Base-by-base conservation (phyloP, 2,888 invertebrate genomes). In the Drosophila quinaria region DNA sequence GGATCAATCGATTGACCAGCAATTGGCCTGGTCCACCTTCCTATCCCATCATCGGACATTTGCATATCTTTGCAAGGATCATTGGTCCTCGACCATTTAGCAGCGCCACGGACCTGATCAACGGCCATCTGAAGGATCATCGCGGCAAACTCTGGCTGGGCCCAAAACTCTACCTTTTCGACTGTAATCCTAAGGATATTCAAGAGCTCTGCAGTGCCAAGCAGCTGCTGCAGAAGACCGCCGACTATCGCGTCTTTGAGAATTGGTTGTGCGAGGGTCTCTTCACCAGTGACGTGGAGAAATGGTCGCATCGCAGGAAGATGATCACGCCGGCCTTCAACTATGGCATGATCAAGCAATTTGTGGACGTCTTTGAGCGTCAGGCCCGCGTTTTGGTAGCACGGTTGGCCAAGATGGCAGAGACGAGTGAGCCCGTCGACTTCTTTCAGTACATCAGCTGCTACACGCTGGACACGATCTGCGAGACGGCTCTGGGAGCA, bases 181-280 rank as follows among this genome's bases (percentile, higher is more conserved):
- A 80, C 29, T 82, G 80, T 19, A 86, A 86, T 66, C 86, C 86
- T 4, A 80, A 76, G 72, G 86, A 86, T 15, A 87, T 86, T 29
- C 74, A 82, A 25, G 80, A 80, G 0, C 25, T 86, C 4, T 63
- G 88, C 66, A 75, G 58, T 54, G 88, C 86, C 6, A 69, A 80
- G 9, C 88, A 85, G 15, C 62, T 86, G 35, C 37, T 89, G 54
- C 74, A 82, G 35, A 86, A 86, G 62, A 75, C 86, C 5, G 39
- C 61, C 0, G 86, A 86, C 13, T 86, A 86, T 37, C 17, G 8
- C 0, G 69, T 87, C 17, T 82, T 89, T 2, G 58, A 67, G 61
- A 80, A 80, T 8, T 86, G 78, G 78, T 62, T 86, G 1, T 33
- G 75, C 35, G 74, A 76, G 17, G 86, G 86, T 0, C 13, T 86